phyloP scores from a whole-genome alignment of 2,113 vertebrate genomes.

The Macquaria ambigua region DNA sequence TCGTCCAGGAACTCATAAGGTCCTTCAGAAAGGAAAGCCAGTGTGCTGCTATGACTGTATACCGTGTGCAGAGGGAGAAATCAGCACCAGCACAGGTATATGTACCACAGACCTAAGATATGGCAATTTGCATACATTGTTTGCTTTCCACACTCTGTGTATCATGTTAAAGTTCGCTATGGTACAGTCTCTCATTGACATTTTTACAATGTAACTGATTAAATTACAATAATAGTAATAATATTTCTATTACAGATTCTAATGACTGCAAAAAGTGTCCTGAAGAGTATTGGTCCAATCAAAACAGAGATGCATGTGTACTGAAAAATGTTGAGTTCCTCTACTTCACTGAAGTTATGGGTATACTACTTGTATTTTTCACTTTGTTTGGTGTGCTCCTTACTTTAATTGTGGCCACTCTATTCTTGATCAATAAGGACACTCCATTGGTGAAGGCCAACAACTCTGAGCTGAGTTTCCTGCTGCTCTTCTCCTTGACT shows the following conservation, averaged over 20 bases:
- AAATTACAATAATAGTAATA: conserved; percentile 8
- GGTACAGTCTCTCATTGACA: conserved; percentile 36
- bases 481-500: conserved; percentile 81
- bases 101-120: conserved; percentile 46
- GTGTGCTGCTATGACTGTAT: conserved; percentile 84
- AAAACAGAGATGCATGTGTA: conserved; percentile 75
- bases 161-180: conserved; percentile 58
- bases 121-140: conserved; percentile 49
- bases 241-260: conserved; percentile 82
- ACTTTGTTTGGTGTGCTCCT: conserved; percentile 75
- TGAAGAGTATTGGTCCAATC: conserved; percentile 81
- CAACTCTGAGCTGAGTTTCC: conserved; percentile 84
- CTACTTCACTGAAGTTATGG: conserved; percentile 78
- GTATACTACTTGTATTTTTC: conserved; percentile 75
- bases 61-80: conserved; percentile 80
- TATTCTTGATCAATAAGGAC: conserved; percentile 76
- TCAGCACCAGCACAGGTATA: conserved; percentile 79
- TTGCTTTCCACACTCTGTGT: conserved; percentile 59
- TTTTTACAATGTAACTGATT: conserved; percentile 20
- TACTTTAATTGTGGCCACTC: conserved; percentile 60
- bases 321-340: conserved; percentile 79
- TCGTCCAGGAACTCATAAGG: conserved; percentile 77
- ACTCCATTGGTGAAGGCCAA: conserved; percentile 81
- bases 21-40: conserved; percentile 81
- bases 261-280: conserved; percentile 82